Percentiles rank a stretch among this genome's conserved stretches.
Conservation (phyloP, 2,888 invertebrate species). For the Mimas tiliae region DNA sequence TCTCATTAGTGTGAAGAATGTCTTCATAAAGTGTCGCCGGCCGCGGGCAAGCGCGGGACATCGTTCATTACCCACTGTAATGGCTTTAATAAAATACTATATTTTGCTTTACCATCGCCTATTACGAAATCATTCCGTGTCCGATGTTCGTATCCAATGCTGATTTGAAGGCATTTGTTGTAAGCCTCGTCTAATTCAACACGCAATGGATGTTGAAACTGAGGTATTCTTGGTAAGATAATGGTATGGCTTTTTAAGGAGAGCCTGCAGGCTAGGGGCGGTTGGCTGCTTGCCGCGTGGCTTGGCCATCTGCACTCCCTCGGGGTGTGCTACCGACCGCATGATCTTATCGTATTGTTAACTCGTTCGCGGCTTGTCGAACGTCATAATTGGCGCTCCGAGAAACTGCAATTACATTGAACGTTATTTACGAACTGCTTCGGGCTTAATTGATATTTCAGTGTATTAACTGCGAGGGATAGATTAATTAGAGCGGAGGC, state of each 20-base stretch:
- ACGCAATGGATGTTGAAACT: constrained; percentile 44
- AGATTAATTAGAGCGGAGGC: constrained; percentile 13
- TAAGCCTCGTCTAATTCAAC: neutral
- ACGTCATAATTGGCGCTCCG: constrained; percentile 35
- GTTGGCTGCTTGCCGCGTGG: constrained; percentile 38
- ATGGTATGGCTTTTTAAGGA: constrained; percentile 54
- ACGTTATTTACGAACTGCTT: constrained; percentile 30
- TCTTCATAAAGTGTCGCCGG: constrained; percentile 77
- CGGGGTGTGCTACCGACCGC: constrained; percentile 65
- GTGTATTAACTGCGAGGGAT: constrained; percentile 10
- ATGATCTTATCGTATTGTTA: constrained; percentile 55
- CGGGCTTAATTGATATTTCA: constrained; percentile 21
- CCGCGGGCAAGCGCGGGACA: constrained; percentile 73
- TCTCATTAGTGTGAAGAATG: constrained; percentile 78
- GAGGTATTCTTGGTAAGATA: constrained; percentile 23
- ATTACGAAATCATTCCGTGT: constrained; percentile 15
- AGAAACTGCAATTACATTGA: constrained; percentile 19
- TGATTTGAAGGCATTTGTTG: constrained; percentile 5
- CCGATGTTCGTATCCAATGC: constrained; percentile 44
- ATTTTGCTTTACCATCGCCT: constrained; percentile 47
- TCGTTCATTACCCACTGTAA: constrained; percentile 74
- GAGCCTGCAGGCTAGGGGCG: constrained; percentile 54
- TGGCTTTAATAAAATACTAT: constrained; percentile 71
- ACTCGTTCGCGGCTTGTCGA: constrained; percentile 45
- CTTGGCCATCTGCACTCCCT: constrained; percentile 51